A percentile compares a stretch with the other conserved stretches of the same genome.
phyloP scores from a whole-genome alignment of 1,140 invertebrate species.

The Drosophila saltans region DNA sequence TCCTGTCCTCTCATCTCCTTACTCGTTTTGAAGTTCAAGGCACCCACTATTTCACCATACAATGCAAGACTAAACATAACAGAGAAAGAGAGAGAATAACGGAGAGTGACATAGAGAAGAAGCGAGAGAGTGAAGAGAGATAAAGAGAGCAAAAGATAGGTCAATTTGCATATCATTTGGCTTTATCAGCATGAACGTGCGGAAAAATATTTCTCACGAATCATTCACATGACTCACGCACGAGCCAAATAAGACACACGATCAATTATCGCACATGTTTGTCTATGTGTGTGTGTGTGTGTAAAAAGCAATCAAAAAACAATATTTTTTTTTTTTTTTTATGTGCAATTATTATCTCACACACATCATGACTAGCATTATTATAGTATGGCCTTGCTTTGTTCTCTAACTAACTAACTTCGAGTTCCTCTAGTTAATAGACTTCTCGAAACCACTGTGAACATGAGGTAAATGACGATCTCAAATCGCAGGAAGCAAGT shows the following conservation, averaged over 20 bases:
- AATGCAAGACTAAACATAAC: conserved; percentile 24
- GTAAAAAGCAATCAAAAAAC: conserved; percentile 34
- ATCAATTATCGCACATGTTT: conserved; percentile 44
- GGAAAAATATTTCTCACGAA: conserved; percentile 42
- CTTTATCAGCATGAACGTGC: conserved; percentile 54
- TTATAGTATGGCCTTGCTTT: not conserved
- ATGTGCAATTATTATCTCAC: conserved; percentile 31
- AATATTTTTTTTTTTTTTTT: not conserved
- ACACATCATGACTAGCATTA: conserved; percentile 1
- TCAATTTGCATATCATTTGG: conserved; percentile 37
- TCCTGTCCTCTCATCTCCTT: not conserved
- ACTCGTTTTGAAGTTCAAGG: conserved; percentile 11
- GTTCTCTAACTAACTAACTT: too few relatives aligned
- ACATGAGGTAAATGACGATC: too few relatives aligned
- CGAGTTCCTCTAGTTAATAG: not conserved
- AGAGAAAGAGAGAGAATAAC: conserved; percentile 1
- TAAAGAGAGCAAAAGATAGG: conserved; percentile 38
- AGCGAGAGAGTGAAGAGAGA: conserved; percentile 25
- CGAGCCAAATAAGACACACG: conserved; percentile 38
- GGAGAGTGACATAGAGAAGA: conserved; percentile 12
- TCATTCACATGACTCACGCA: conserved; percentile 43
- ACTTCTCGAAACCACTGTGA: not conserved
- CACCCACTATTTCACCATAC: conserved; percentile 43
- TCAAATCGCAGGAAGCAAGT: too few relatives aligned
- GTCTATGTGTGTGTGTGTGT: conserved; percentile 22